Base-by-base conservation (phyloP, 1,140 invertebrate species). In the Lordiphosa collinella region DNA sequence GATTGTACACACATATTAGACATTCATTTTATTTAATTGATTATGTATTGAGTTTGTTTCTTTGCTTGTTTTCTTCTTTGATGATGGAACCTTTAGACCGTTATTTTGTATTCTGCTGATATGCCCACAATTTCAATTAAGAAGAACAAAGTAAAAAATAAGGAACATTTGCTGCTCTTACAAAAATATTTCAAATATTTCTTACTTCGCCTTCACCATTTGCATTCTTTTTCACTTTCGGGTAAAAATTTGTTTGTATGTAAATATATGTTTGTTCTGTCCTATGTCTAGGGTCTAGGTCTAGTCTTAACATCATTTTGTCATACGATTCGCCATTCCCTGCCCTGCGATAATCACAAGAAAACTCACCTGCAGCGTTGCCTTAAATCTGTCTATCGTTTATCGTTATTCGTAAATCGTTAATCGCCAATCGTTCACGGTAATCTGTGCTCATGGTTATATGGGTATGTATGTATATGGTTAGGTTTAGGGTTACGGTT, bases 1-100 rank as follows among this genome's bases (percentile, higher is more conserved):
- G 71, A 78, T 79, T 80, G 75, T 78, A 80, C 74, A 68, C 58
- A 59, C 66, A 71, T 58, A 71, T 66, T 71, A 25, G 22, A 64
- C 58, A 68, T 73, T 52, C 71, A 64, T 64, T 72, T 67, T 51
- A 59, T 47, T 67, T 41, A 25, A 8, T 52, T 31, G 13, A 41
- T 34, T 52, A 11, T 25, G 2, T 49, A 10, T 29, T 22, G 29
- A 13, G 34, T 8, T 43, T 6, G 2, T 32, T 18, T 14, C 10
- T n/a, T n/a, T n/a, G n/a, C n/a, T n/a, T 44, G n/a, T 46, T 43
- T 12, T 22, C 14, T 36, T n/a, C n/a, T 11, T 16, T 48, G 41
- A 0, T 57, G 22, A 49, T 68, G 64, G 64, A 68, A 68, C 64
- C 59, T 53, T 63, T 34, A 48, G 25, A 58, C 53, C 58, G 53